Evolutionary conservation across 2,888 invertebrate genomes (phyloP).

Genomic region (Branchellion lobata): DNA sequence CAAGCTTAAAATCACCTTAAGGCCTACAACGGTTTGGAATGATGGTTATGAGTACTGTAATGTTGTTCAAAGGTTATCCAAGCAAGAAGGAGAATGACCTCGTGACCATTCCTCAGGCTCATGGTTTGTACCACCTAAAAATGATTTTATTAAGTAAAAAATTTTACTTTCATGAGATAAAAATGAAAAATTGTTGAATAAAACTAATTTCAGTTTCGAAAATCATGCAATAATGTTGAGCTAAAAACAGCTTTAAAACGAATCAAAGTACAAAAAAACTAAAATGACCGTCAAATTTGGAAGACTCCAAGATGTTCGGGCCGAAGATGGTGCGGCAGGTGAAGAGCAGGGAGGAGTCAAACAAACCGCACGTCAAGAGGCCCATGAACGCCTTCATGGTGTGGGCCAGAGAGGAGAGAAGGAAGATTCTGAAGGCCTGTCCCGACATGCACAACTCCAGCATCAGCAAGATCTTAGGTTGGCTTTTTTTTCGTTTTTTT

Average conservation of each 20-base stretch:
- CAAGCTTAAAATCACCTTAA: too few species aligned
- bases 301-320: constrained; percentile 31
- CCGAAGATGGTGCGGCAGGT: constrained; percentile 37
- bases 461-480: constrained; percentile 93
- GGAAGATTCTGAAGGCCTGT: constrained; percentile 96
- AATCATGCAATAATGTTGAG: neutral
- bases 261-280: too few species aligned
- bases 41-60: too few species aligned
- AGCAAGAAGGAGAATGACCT: neutral
- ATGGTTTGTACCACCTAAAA: neutral
- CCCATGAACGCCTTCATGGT: constrained; percentile 99
- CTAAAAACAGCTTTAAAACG: too few species aligned
- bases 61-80: neutral
- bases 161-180: neutral
- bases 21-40: too few species aligned
- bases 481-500: constrained; percentile 53
- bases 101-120: neutral
- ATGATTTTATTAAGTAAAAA: neutral
- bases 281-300: too few species aligned
- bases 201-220: neutral
- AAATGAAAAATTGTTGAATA: neutral
- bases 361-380: constrained; percentile 73
- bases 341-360: constrained; percentile 54
- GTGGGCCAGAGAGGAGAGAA: constrained; percentile 97
- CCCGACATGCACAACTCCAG: constrained; percentile 99